A percentile compares a stretch with the other conserved stretches of the same genome.
phyloP scores from a whole-genome alignment of 2,113 vertebrate genomes.

The Protobothrops flavoviridis region DNA sequence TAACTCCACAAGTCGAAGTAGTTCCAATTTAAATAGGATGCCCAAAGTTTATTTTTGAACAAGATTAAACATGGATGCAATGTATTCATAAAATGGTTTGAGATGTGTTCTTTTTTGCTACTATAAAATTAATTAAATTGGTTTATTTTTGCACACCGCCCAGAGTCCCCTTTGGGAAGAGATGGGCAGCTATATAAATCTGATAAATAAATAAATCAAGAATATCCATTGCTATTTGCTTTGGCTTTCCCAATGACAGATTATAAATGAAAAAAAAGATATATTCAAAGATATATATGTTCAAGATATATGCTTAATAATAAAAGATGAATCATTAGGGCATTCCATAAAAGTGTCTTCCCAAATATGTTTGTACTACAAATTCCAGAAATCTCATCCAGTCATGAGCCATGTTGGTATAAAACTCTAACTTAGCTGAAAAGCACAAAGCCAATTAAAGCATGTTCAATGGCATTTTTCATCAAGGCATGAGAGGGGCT shows the following conservation, averaged over 20 bases:
- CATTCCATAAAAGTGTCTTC: neutral
- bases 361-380: neutral
- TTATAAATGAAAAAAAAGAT: neutral
- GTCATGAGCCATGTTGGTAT: neutral
- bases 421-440: neutral
- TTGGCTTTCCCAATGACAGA: neutral
- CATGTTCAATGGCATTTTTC: neutral
- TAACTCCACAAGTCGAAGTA: neutral
- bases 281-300: too few species aligned
- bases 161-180: too few species aligned
- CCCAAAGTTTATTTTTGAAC: neutral
- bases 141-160: too few species aligned
- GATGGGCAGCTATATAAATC: too few species aligned
- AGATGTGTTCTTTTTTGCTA: neutral
- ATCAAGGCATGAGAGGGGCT: neutral
- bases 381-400: neutral
- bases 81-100: neutral
- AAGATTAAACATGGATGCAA: neutral
- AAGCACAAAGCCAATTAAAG: neutral
- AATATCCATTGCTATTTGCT: neutral
- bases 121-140: neutral
- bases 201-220: neutral
- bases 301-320: neutral
- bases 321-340: neutral
- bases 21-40: neutral